These are phyloP conservation scores for Oligia strigilis DNA, from an alignment of 2,888 invertebrate genomes.

Conservation along the genomic window DNA sequence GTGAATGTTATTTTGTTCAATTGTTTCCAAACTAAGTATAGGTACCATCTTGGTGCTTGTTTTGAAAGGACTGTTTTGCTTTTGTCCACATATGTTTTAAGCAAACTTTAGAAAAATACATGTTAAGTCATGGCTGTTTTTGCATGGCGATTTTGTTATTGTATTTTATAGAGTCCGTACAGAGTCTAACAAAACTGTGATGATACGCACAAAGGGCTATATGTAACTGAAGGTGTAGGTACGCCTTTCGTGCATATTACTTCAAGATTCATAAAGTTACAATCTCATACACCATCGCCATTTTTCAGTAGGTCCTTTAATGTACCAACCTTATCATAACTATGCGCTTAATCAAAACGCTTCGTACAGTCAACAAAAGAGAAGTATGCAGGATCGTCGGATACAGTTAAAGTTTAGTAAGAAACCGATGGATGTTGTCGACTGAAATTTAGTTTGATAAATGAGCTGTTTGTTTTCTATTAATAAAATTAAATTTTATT, in stretches of 20 bases:
- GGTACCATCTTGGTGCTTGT: neutral
- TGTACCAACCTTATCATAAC: neutral
- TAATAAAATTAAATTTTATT: no score
- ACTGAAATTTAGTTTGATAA: no score
- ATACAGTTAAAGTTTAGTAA: no score
- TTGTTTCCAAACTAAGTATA: constrained; percentile 37
- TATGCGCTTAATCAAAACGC: constrained; percentile 10
- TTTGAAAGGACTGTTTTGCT: constrained; percentile 13
- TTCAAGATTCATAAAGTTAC: neutral
- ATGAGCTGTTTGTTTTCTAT: no score
- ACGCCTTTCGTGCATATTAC: neutral
- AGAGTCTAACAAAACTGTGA: neutral
- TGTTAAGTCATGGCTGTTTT: no score
- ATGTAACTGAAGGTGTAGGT: no score
- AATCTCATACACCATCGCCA: neutral
- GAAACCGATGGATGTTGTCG: no score
- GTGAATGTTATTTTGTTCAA: constrained; percentile 23
- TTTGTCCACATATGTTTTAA: neutral
- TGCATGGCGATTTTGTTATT: neutral
- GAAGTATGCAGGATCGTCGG: no score
- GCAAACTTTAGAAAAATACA: neutral
- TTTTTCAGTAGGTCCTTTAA: neutral
- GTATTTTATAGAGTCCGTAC: neutral
- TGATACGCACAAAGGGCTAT: no score
- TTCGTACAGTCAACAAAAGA: no score